Evolutionary conservation across 2,888 invertebrate species (phyloP), one percentile per base, ranked within the genome.

Genomic region (Deilephila porcellus): DNA sequence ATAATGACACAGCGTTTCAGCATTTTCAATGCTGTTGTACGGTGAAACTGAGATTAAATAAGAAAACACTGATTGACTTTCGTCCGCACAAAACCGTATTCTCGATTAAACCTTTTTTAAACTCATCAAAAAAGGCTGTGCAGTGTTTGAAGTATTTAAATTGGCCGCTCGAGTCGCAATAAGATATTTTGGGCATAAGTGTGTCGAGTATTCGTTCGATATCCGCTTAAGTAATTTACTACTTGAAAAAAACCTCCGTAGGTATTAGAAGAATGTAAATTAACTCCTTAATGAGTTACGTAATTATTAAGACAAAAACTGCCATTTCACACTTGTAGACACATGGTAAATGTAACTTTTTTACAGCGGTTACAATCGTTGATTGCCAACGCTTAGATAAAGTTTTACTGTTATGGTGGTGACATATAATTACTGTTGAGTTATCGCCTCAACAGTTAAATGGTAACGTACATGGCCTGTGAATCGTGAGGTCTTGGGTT

Each of bases 1-100:
- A 80, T 88, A 91, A 93, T 93, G 94, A 94, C 90, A 91, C 85
- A 88, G 93, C 93, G 81, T 77, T 77, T 74, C 71, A 71, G 67
- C 59, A 63, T 59, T 71, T 74, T 77, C 67, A 85, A 85, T 82
- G 81, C 85, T 87, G 88, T 89, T 85, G 85, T 37, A 80, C 83
- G 76, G 81, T 84, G 85, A 85, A 88, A 86, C 83, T 82, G 78
- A 81, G 82, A 86, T 87, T 86, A 80, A 85, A 83, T 83, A 85
- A 86, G 84, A 88, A 88, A 87, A 85, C 75, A 63, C 80, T 85
- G 86, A 90, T 91, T 88, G 88, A 81, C 81, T 90, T 83, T 85
- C 81, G 80, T 71, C 70, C 32, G 64, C 82, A 79, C 71, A 77
- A 80, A 73, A 37, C 63, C 25, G 29, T 29, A 29, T 81, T 79